phyloP scores from a whole-genome alignment of 2,113 vertebrate genomes.

The Otolemur garnettii region DNA sequence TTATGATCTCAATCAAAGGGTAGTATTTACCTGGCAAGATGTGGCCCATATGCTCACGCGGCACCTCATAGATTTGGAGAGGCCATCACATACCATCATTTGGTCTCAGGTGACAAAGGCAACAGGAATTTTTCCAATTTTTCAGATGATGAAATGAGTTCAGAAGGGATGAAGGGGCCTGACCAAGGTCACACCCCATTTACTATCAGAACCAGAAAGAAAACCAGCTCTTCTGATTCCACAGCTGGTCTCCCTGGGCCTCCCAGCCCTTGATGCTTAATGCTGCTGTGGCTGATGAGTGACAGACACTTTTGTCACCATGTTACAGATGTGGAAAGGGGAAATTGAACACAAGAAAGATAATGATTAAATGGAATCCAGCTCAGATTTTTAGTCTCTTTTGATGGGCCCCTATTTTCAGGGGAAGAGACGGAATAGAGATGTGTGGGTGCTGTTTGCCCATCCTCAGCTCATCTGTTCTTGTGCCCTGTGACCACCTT shows the following conservation, averaged over 20 bases:
- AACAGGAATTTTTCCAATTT: neutral
- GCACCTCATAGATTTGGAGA: neutral
- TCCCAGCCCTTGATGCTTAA: neutral
- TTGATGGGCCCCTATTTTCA: neutral
- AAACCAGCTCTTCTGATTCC: neutral
- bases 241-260: rapidly evolving
- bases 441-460: neutral
- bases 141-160: neutral
- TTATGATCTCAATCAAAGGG: neutral
- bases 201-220: neutral
- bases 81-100: neutral
- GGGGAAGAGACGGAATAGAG: neutral
- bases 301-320: neutral
- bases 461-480: neutral
- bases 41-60: neutral
- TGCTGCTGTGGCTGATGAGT: neutral
- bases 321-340: neutral
- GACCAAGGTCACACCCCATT: neutral
- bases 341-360: neutral
- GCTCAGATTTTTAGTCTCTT: neutral
- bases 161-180: neutral
- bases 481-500: neutral
- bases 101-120: neutral
- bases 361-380: neutral
- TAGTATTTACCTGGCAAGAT: neutral